Evolutionary conservation across 2,888 invertebrate genomes (phyloP).

Genomic region (Azorinus chamasolen): DNA sequence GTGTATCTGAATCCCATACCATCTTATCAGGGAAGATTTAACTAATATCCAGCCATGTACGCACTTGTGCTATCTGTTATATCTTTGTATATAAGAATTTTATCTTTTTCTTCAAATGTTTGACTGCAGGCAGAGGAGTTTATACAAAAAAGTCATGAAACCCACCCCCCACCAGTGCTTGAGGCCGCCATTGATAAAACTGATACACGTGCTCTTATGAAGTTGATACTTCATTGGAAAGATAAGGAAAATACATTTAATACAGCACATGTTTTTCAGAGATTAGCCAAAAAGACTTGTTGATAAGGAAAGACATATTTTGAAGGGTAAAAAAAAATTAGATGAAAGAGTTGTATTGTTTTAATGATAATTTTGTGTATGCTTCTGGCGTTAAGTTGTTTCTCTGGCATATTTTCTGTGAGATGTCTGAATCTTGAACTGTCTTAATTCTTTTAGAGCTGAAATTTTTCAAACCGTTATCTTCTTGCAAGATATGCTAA

Average conservation of each 20-base stretch:
- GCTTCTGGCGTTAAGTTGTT: too few species aligned
- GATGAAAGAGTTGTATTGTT: background rate
- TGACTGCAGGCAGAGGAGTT: background rate
- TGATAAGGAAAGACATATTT: constrained; percentile 36
- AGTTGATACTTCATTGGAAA: constrained; percentile 50
- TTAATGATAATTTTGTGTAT: too few species aligned
- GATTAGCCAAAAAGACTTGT: constrained; percentile 40
- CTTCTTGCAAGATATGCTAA: too few species aligned
- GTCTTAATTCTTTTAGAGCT: too few species aligned
- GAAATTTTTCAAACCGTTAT: too few species aligned
- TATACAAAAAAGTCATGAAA: background rate
- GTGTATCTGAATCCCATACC: too few species aligned
- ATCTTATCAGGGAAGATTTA: background rate
- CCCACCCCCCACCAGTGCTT: background rate
- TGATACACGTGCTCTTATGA: constrained; percentile 25
- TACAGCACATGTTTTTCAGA: constrained; percentile 48
- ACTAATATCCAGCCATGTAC: too few species aligned
- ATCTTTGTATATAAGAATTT: constrained; percentile 12
- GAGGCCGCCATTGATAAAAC: constrained; percentile 18
- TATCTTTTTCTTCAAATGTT: constrained; percentile 8
- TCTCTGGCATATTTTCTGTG: too few species aligned
- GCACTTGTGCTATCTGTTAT: background rate
- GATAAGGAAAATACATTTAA: constrained; percentile 58
- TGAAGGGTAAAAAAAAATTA: background rate
- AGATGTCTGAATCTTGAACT: too few species aligned